These are phyloP conservation scores for Neoascia interrupta DNA, from an alignment of 2,888 invertebrate genomes.

Conservation along the genomic window DNA sequence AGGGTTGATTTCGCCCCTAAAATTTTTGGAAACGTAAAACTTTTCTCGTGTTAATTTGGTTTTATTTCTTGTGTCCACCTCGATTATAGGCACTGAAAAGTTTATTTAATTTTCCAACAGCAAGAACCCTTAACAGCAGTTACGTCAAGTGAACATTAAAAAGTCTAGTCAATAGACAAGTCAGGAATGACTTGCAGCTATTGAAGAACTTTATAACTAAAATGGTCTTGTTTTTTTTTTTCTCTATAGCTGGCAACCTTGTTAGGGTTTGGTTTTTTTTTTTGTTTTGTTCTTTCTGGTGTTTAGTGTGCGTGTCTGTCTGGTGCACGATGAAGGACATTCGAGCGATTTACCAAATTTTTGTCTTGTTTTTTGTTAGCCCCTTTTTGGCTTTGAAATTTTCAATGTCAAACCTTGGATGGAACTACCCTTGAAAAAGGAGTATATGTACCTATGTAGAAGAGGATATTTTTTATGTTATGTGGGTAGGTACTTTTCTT, in stretches of 20 bases:
- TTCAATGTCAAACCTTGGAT: conserved; percentile 64
- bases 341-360: conserved; percentile 60
- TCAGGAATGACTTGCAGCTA: neutral
- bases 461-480: neutral
- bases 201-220: neutral
- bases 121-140: conserved; percentile 4
- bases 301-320: conserved; percentile 55
- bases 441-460: no score
- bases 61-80: conserved; percentile 41
- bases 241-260: neutral
- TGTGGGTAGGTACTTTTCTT: no score
- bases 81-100: conserved; percentile 28
- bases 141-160: neutral
- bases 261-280: neutral
- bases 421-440: conserved; percentile 39
- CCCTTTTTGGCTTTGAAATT: conserved; percentile 31
- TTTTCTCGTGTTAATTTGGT: conserved; percentile 42
- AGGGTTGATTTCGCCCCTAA: no score
- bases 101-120: conserved; percentile 26
- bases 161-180: conserved; percentile 5
- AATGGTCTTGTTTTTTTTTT: conserved; percentile 9
- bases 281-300: conserved; percentile 1
- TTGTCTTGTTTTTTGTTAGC: conserved; percentile 28
- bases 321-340: conserved; percentile 58
- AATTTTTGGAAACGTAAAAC: no score